phyloP scores from a whole-genome alignment of 2,888 invertebrate genomes.

The Drosophila helvetica region DNA sequence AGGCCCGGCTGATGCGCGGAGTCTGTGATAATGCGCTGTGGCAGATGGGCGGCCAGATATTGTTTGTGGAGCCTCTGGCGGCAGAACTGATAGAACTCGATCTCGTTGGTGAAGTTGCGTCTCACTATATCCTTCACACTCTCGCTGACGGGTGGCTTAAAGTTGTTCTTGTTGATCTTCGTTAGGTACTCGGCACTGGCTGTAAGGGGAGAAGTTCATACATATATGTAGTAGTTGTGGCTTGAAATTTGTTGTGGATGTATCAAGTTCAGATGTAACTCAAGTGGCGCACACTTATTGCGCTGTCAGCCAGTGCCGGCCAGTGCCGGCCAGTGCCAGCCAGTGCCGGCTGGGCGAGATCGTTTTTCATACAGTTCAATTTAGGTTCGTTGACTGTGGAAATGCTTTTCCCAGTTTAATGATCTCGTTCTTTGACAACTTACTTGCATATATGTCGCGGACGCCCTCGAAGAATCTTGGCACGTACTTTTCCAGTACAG shows the following conservation, averaged over 20 bases:
- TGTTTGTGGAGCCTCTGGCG: slow-evolving; percentile 93
- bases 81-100: slow-evolving; percentile 96
- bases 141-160: slow-evolving; percentile 94
- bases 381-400: background rate
- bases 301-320: no score
- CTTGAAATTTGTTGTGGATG: background rate
- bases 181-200: slow-evolving; percentile 90
- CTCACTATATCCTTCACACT: slow-evolving; percentile 93
- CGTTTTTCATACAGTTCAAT: background rate
- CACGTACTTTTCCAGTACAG: slow-evolving; percentile 93
- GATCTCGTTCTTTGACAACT: slow-evolving; percentile 65
- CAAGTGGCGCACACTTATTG: slow-evolving; percentile 1
- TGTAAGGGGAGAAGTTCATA: slow-evolving; percentile 77
- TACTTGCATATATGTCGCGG: slow-evolving; percentile 91
- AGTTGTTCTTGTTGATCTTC: slow-evolving; percentile 92
- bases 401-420: background rate
- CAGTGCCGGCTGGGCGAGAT: background rate
- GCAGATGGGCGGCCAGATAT: slow-evolving; percentile 88
- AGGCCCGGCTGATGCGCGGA: slow-evolving; percentile 37
- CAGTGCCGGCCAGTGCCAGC: background rate
- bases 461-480: slow-evolving; percentile 94
- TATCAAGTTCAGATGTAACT: background rate
- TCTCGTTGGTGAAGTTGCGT: slow-evolving; percentile 93
- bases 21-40: slow-evolving; percentile 72
- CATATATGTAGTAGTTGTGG: background rate